Evolutionary conservation across 2,113 vertebrate genomes (phyloP).

Genomic region (Sigmodon hispidus): DNA sequence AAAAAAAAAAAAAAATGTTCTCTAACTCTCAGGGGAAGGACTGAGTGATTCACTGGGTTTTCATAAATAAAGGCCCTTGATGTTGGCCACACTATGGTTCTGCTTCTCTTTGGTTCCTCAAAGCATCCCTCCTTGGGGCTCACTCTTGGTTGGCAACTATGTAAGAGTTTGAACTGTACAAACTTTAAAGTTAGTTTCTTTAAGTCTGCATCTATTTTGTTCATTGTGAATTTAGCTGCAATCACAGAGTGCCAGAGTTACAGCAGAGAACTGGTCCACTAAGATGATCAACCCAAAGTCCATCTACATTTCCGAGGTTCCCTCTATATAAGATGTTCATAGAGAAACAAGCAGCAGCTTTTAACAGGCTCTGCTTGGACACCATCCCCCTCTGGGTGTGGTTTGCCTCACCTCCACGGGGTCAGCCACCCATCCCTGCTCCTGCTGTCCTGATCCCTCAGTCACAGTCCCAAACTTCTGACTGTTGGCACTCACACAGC

Average conservation of each 20-base stretch:
- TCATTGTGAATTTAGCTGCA: neutral
- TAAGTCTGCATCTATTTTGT: neutral
- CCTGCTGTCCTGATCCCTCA: neutral
- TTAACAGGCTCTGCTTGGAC: neutral
- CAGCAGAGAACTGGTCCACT: neutral
- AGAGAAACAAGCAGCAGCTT: neutral
- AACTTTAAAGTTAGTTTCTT: neutral
- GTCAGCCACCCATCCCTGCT: neutral
- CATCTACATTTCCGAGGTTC: neutral
- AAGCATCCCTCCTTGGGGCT: neutral
- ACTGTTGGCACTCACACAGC: neutral
- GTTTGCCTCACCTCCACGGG: neutral
- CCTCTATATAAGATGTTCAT: neutral
- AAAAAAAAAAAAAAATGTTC: neutral
- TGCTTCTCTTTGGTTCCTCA: neutral
- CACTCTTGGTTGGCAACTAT: no score
- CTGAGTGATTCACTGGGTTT: constrained; percentile 20
- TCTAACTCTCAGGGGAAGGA: neutral
- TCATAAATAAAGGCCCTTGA: constrained; percentile 36
- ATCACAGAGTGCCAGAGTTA: neutral
- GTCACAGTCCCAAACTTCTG: neutral
- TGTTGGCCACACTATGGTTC: neutral
- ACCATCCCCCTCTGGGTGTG: no score
- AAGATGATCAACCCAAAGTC: neutral
- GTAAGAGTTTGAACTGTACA: neutral